Conservation (phyloP, 2,113 vertebrate species). For the Gymnocephalus cernua region DNA sequence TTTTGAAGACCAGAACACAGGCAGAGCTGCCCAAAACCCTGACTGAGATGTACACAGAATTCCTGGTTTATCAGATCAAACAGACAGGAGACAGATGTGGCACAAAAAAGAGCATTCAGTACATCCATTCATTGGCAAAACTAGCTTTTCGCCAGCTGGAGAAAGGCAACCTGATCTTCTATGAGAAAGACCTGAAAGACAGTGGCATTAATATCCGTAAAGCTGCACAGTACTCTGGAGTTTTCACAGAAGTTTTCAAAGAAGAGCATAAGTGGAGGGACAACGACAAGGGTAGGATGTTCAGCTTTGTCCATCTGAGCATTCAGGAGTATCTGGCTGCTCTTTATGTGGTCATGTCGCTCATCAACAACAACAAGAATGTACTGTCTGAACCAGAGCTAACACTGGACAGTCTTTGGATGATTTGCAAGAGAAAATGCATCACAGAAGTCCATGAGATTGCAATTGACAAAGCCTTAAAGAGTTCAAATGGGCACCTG, state of each 20-base stretch:
- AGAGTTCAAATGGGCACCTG: slow-evolving; percentile 13
- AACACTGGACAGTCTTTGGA: background rate
- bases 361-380: slow-evolving; percentile 14
- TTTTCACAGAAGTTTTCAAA: slow-evolving; percentile 11
- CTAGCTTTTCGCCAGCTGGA: background rate
- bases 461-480: background rate
- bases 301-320: slow-evolving; percentile 22
- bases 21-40: slow-evolving; percentile 3
- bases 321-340: slow-evolving; percentile 23
- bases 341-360: background rate
- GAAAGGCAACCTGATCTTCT: background rate
- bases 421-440: background rate
- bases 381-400: background rate
- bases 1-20: background rate
- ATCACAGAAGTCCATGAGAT: background rate
- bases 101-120: background rate
- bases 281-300: background rate
- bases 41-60: slow-evolving; percentile 13
- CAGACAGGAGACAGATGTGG: background rate
- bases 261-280: background rate
- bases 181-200: background rate
- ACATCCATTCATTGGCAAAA: background rate
- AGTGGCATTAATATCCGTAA: background rate
- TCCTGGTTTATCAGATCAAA: background rate
- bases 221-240: background rate